These are phyloP conservation scores for Xiphophorus hellerii DNA, from an alignment of 2,113 vertebrate genomes.

Conservation along the genomic window DNA sequence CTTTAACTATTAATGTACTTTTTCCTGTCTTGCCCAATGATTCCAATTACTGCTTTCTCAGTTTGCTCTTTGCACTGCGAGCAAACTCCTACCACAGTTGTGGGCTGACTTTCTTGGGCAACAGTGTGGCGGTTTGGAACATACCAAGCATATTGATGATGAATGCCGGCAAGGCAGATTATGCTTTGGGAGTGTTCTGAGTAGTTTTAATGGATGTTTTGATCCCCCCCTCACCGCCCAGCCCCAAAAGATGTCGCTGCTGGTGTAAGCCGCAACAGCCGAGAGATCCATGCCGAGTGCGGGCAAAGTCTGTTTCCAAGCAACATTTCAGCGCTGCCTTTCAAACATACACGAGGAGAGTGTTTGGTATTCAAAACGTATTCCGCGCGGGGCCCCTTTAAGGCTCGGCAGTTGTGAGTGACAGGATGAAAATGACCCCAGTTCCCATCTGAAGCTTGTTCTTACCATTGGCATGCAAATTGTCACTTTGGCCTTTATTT, in stretches of 20 bases:
- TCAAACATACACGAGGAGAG: conserved; percentile 14
- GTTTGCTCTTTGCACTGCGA: background rate
- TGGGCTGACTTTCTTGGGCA: conserved; percentile 6
- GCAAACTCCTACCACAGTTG: conserved; percentile 12
- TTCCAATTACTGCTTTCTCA: background rate
- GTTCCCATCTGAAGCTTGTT: conserved; percentile 34
- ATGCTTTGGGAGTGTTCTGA: conserved; percentile 1
- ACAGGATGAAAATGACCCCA: conserved; percentile 40
- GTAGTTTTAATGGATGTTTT: conserved; percentile 6
- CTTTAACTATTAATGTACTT: background rate
- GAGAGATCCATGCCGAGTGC: background rate
- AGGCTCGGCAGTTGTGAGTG: conserved; percentile 32
- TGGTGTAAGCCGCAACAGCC: background rate
- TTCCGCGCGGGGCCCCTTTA: conserved; percentile 19
- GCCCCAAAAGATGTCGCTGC: background rate
- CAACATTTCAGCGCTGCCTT: background rate
- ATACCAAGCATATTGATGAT: conserved; percentile 9
- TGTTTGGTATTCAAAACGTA: conserved; percentile 32
- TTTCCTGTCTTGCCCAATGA: background rate
- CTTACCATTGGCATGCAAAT: conserved; percentile 44
- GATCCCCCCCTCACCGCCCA: background rate
- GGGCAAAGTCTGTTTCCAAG: conserved; percentile 9
- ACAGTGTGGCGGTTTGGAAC: background rate
- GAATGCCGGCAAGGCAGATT: conserved; percentile 9
- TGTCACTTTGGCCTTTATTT: conserved; percentile 11